These are phyloP conservation scores for Aleiodes sp. DNA, from an alignment of 1,140 invertebrate species.

Conservation along the genomic window DNA sequence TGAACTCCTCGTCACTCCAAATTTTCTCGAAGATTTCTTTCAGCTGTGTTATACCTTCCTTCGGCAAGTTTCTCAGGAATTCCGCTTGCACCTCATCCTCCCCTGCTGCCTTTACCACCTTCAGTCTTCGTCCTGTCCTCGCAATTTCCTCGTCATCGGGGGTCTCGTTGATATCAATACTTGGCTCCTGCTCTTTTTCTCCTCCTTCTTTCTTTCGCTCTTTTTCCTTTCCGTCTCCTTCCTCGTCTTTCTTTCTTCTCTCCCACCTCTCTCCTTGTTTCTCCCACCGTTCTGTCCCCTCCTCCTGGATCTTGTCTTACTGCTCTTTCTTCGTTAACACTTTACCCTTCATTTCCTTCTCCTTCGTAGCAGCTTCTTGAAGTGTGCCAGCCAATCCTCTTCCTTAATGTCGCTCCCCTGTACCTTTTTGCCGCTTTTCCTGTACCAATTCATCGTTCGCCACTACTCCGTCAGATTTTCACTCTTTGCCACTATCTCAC, in stretches of 20 bases:
- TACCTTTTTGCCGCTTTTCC: too few relatives aligned
- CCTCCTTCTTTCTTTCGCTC: too few relatives aligned
- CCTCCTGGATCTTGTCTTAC: too few relatives aligned
- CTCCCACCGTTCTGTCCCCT: not conserved
- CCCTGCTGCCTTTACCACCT: not conserved
- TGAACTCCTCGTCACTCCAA: not conserved
- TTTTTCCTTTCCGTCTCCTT: too few relatives aligned
- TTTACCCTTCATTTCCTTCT: not conserved
- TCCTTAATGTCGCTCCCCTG: not conserved
- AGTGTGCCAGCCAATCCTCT: not conserved
- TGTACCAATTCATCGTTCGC: constrained; percentile 13
- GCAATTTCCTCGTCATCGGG: not conserved
- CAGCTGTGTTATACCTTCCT: not conserved
- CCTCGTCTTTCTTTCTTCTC: too few relatives aligned
- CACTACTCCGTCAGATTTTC: not conserved
- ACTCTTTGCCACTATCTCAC: not conserved
- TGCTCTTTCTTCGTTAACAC: too few relatives aligned
- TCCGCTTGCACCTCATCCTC: not conserved
- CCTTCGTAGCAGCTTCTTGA: not conserved
- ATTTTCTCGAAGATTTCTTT: not conserved
- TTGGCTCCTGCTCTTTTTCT: too few relatives aligned
- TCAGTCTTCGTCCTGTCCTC: not conserved
- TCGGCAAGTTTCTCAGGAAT: not conserved
- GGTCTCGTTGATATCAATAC: too few relatives aligned
- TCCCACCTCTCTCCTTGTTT: too few relatives aligned